Conservation (phyloP, 2,888 invertebrate genomes). For the Dysmachus trigonus region DNA sequence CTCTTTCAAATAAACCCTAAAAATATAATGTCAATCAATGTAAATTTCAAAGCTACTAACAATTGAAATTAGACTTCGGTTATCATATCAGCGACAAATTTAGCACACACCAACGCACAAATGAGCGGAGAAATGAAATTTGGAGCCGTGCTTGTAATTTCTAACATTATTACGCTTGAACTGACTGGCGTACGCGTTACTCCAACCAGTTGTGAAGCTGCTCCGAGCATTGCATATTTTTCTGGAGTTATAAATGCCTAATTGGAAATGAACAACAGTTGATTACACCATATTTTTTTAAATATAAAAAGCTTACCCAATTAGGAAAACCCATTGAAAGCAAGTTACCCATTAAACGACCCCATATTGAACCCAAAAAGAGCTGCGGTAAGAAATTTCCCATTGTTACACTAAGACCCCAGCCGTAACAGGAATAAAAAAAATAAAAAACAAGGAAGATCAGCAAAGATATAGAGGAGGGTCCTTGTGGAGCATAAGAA, state of each 20-base stretch:
- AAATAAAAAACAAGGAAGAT: constrained; percentile 88
- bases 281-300: not conserved
- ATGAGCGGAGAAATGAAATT: constrained; percentile 96
- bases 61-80: constrained; percentile 76
- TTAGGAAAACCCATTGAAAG: not conserved
- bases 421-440: constrained; percentile 90
- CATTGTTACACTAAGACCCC: constrained; percentile 91
- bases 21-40: not conserved
- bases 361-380: constrained; percentile 97
- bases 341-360: constrained; percentile 84
- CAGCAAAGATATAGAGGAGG: not conserved
- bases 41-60: not conserved
- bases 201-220: constrained; percentile 94
- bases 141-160: constrained; percentile 91
- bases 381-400: constrained; percentile 97
- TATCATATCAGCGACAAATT: constrained; percentile 98
- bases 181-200: constrained; percentile 98
- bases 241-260: constrained; percentile 76
- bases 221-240: constrained; percentile 95
- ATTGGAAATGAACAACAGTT: not conserved
- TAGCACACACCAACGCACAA: constrained; percentile 91
- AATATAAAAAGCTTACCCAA: not conserved
- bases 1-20: constrained; percentile 96
- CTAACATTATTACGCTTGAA: constrained; percentile 95
- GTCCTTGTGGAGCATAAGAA: not conserved